phyloP scores from a whole-genome alignment of 2,113 vertebrate genomes.

The Oryctolagus cuniculus region DNA sequence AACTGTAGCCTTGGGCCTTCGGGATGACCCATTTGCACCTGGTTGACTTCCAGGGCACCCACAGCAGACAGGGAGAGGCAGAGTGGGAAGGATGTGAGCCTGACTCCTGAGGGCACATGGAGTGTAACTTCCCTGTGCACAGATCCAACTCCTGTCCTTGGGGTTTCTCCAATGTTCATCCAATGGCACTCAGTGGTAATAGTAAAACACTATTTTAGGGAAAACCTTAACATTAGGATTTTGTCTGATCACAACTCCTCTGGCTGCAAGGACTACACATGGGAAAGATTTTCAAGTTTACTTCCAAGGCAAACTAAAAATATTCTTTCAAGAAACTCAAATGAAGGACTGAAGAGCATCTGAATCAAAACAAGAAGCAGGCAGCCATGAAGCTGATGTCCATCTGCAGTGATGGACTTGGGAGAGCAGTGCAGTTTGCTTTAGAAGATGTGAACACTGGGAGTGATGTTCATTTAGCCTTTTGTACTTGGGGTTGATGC shows the following conservation, averaged over 20 bases:
- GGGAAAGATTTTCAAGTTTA: conserved; percentile 12
- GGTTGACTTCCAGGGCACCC: too few species aligned
- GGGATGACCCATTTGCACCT: too few species aligned
- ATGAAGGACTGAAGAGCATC: neutral
- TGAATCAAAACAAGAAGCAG: neutral
- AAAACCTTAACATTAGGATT: neutral
- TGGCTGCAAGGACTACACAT: neutral
- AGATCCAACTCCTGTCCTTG: neutral
- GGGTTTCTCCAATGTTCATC: neutral
- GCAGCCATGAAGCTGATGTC: neutral
- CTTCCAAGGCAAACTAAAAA: conserved; percentile 11
- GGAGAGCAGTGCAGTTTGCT: neutral
- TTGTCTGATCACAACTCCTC: neutral
- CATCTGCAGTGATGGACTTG: rapidly evolving
- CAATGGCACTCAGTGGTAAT: neutral
- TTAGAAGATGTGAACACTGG: neutral
- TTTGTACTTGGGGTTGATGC: neutral
- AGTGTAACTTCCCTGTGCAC: neutral
- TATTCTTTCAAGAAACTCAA: neutral
- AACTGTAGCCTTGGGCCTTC: too few species aligned
- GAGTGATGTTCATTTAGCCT: neutral
- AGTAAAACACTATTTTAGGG: neutral
- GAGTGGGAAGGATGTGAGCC: neutral
- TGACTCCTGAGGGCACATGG: neutral
- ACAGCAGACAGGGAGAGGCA: neutral